phyloP scores from a whole-genome alignment of 30 jellyfish, hydroid and myxozoan genomes.

The Hydractinia symbiolongicarpus region DNA sequence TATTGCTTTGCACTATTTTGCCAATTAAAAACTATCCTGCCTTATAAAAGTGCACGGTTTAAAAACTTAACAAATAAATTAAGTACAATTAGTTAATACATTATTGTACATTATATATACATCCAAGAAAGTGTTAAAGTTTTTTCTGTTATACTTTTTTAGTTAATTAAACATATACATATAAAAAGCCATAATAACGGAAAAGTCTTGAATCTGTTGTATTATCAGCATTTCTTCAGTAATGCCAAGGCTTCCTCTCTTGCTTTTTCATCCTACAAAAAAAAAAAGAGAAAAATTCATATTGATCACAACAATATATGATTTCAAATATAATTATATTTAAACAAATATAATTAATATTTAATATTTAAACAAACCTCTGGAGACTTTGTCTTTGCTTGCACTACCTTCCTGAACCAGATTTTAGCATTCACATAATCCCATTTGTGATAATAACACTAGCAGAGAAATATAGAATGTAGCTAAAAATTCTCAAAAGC shows the following conservation, averaged over 20 bases:
- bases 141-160: no score
- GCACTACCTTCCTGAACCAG: conserved; percentile 57
- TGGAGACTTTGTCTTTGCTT: conserved; percentile 31
- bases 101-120: no score
- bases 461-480: neutral
- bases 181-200: no score
- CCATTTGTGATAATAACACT: conserved; percentile 72
- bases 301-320: neutral
- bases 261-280: conserved; percentile 6
- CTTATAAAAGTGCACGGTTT: no score
- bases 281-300: neutral
- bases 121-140: no score
- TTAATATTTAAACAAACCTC: conserved; percentile 27
- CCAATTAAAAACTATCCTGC: no score
- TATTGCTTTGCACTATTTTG: no score
- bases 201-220: no score
- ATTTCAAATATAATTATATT: neutral
- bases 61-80: no score
- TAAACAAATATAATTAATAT: neutral
- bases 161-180: no score
- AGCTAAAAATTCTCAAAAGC: neutral
- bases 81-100: no score
- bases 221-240: conserved; percentile 20
- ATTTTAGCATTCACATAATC: conserved; percentile 50
- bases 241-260: conserved; percentile 1